Base-by-base conservation (phyloP, 1,140 invertebrate species). In the Drosophila kohkoa region DNA sequence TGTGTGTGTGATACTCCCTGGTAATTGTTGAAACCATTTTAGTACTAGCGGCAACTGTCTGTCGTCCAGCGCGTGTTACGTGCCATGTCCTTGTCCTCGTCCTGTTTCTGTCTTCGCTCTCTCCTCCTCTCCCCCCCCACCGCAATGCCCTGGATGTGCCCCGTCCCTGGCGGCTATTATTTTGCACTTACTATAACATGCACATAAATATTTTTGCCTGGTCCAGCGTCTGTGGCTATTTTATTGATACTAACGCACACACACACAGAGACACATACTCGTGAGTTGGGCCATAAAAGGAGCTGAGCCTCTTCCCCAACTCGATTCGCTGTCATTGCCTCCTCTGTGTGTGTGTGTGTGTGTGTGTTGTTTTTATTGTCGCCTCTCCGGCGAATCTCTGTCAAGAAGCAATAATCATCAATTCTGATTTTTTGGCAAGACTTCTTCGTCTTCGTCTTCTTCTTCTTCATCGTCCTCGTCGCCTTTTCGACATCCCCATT, bases 321-420 rank as follows among this genome's bases (percentile, higher is more conserved):
- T 67, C 20, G 8, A 8, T 59, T 0, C 7, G 7, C 35, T 38
- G 35, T 38, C 35, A 38, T 10, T 10, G 7, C 8, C 35, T 38
- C 10, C 7, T 38, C 0, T 8, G 20, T 25, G 3, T 25, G 20
- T 32, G 30, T 32, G 30, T 32, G 30, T 32, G 30, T 38, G 8
- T 38, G 35, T 38, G 35, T 59, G 54, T 72, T 64, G 83, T 79
- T 88, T 88, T 88, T 88, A 88, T 88, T 88, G 83, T 88, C 85
- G 83, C 80, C 80, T 77, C 48, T 46, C 41, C 20, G 68, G 69
- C 73, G 81, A 91, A 88, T 88, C 81, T 85, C 90, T 91, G 90
- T 91, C 90, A 91, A 91, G 91, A 91, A 88, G 90, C 90, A 91
- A 91, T 91, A 91, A 91, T 91, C 90, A 91, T 91, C 90, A 91